phyloP scores from a whole-genome alignment of 2,888 invertebrate genomes.

The Iselma pallidipennis region DNA sequence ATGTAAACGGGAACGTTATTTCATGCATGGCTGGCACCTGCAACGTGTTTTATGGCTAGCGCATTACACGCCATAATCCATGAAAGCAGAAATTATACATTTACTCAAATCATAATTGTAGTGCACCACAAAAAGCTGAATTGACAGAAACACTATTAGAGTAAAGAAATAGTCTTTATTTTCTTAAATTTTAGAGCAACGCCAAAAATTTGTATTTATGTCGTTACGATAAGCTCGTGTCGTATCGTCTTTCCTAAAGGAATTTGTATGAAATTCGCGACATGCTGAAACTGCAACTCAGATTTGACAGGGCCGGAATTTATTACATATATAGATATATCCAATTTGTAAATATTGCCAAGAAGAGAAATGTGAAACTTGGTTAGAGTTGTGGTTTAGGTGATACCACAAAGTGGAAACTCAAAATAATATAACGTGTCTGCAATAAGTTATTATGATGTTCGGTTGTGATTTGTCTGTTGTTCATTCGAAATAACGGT shows the following conservation, averaged over 20 bases:
- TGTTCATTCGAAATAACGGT: no score
- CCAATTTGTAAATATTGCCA: constrained; percentile 11
- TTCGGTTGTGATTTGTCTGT: no score
- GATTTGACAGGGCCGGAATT: not conserved
- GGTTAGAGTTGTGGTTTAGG: no score
- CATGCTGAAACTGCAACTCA: not conserved
- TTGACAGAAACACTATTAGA: no score
- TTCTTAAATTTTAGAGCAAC: no score
- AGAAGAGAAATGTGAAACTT: constrained; percentile 10
- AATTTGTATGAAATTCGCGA: not conserved
- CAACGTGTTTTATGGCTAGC: not conserved
- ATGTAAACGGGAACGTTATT: not conserved
- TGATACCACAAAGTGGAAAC: not conserved
- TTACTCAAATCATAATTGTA: not conserved
- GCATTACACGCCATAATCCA: not conserved
- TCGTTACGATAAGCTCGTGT: not conserved
- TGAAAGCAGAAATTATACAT: not conserved
- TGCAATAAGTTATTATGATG: no score
- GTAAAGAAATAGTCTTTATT: no score
- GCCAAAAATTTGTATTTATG: no score
- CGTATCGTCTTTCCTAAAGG: not conserved
- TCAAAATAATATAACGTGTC: not conserved
- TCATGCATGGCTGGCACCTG: not conserved
- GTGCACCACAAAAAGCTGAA: not conserved
- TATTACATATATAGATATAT: constrained; percentile 4